Base-by-base conservation (phyloP, 2,113 vertebrate genomes). In the Gobio gobio region DNA sequence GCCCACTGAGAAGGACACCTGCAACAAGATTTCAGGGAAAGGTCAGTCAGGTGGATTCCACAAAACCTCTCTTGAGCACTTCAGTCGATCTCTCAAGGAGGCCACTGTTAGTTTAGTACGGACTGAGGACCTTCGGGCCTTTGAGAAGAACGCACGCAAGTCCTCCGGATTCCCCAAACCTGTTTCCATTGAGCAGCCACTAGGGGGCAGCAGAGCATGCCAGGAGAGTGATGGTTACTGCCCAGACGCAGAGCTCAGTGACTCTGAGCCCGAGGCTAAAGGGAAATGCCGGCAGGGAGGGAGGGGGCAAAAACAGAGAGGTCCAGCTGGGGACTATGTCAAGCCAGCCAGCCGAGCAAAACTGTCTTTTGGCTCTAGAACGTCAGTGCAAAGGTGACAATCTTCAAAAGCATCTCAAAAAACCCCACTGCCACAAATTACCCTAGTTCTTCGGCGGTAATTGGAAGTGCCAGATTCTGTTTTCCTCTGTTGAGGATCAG, bases 161-260 rank as follows among this genome's bases (percentile, higher is more conserved):
- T 90, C 92, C 20, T 90, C 92, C 0, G 78, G 93, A 5, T 97
- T 97, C 96, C 91, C 91, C 85, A 97, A 96, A 87, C 94, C 96
- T 10, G 68, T 91, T 0, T 86, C 94, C 1, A 95, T n/a, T 5
- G 88, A 96, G 54, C 91, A 92, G 73, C 91, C 92, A n/a, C 87
- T 90, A 40, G 94, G 93, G 78, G 91, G 91, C 83, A 90, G 85
- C 26, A 92, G 93, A 84, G 90, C 95, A 0, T 96, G 96, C 92
- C 97, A 97, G 89, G 98, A 99, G 89, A 98, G 96, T 0, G 98
- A 99, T 2, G 98, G 98, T 1, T 99, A 99, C 92, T 99, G 97
- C 88, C 98, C 98, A 0, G 98, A 99, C 91, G 91, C 97, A 85
- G 98, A 99, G 90, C 95, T 97, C 51, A 99, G 98, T 88, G 98